A percentile compares a stretch with the other conserved stretches of the same genome.
phyloP scores from a whole-genome alignment of 2,888 invertebrate genomes.

The Nysson spinosus region DNA sequence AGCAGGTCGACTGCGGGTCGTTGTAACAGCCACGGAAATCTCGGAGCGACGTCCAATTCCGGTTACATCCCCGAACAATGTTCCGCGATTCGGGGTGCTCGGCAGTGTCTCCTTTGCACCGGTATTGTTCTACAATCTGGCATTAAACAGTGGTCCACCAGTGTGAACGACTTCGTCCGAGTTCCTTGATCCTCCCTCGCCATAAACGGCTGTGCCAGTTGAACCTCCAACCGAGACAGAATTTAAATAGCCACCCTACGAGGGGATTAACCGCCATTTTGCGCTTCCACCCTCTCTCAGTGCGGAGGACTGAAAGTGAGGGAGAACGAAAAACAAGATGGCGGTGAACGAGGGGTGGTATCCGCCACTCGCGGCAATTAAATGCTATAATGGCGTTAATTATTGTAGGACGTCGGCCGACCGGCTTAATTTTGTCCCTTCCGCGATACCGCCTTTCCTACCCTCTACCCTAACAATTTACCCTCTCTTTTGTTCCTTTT shows the following conservation, averaged over 20 bases:
- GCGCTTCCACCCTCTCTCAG: conserved; percentile 45
- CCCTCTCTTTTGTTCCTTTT: conserved; percentile 26
- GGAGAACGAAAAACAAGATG: conserved; percentile 66
- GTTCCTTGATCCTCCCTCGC: conserved; percentile 32
- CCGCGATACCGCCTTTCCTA: conserved; percentile 15
- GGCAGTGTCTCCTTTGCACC: neutral
- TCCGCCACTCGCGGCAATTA: conserved; percentile 66
- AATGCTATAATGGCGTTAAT: conserved; percentile 71
- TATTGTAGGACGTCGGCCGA: conserved; percentile 58
- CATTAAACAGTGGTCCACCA: too few species aligned
- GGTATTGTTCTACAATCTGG: conserved; percentile 7
- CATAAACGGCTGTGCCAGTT: conserved; percentile 25
- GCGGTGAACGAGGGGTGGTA: conserved; percentile 54
- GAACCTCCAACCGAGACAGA: conserved; percentile 38
- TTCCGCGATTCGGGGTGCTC: conserved; percentile 2
- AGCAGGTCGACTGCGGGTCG: too few species aligned
- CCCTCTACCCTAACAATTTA: conserved; percentile 22
- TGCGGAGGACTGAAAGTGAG: conserved; percentile 33
- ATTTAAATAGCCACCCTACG: conserved; percentile 48
- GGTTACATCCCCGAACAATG: conserved; percentile 10
- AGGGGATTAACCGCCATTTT: conserved; percentile 61
- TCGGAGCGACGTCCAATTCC: conserved; percentile 2
- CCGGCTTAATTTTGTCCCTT: conserved; percentile 60
- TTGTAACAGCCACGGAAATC: neutral
- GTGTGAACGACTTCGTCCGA: conserved; percentile 20